Base-by-base conservation (phyloP, 2,888 invertebrate genomes). In the Epistrophe eligans region DNA sequence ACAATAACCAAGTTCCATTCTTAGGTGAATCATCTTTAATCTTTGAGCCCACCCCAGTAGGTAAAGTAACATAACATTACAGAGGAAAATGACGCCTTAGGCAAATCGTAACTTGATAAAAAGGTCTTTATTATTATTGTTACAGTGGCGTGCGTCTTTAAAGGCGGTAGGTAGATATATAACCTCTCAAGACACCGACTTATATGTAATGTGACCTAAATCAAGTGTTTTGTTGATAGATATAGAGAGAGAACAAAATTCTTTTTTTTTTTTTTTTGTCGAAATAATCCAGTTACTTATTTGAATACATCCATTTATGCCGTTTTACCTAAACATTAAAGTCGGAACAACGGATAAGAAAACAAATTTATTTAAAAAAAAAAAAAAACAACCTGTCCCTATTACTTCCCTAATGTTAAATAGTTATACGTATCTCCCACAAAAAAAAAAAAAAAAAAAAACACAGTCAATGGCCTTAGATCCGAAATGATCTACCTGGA, bases 401-500 rank as follows among this genome's bases (percentile, higher is more conserved):
- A 38, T 58, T 58, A 17, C 13, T 60, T 62, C 62, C 62, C 62
- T 62, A 62, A 62, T 43, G 38, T n/a, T 5, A 1, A n/a, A 6
- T 40, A 19, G 35, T 4, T 7, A 6, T 40, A 19, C 17, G 19
- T 24, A 15, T 62, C 62, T 43, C 43, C 62, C 40, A 62, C 62
- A 43, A n/a, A 32, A 28, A 13, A 6, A 67, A 50, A 67, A 35
- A 13, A 32, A 17, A 67, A 62, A 8, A 32, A 32, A 32, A 32
- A 3, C 19, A 19, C 70, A 81, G 83, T 79, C 83, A 83, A 67
- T 73, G 79, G 58, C 66, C 79, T 73, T 55, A 67, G 50, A 43
- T 52, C 28, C n/a, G 48, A 35, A 82, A 77, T 66, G 66, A 64
- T 72, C 77, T 82, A 83, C 83, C 77, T 79, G 73, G 58, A 55